A percentile compares a stretch with the other conserved stretches of the same genome.
Evolutionary conservation across 2,888 invertebrate species (phyloP).

Genomic region (Branchinecta sandiegonensis): DNA sequence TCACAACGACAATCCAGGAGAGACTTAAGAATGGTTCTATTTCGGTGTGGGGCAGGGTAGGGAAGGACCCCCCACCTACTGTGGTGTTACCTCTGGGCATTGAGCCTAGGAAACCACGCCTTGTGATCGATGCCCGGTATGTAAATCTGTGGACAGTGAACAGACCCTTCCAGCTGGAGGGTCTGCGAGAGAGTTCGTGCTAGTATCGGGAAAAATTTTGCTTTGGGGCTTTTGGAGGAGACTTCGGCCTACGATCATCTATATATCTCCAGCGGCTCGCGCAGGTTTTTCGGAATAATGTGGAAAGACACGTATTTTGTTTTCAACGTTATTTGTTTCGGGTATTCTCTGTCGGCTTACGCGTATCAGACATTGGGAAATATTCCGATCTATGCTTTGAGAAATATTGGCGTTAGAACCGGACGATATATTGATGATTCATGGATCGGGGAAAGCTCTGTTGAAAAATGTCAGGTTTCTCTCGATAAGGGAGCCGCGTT

Average conservation of each 20-base stretch:
- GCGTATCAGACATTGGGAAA: not conserved
- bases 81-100: too few species aligned
- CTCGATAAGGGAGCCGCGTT: not conserved
- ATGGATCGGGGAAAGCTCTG: not conserved
- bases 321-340: not conserved
- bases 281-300: not conserved
- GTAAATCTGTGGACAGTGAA: conserved; percentile 10
- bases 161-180: not conserved
- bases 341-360: not conserved
- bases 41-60: too few species aligned
- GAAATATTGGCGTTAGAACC: not conserved
- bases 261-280: not conserved
- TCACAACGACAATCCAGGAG: too few species aligned
- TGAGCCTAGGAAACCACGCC: too few species aligned
- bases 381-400: not conserved
- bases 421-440: not conserved
- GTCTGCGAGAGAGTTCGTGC: not conserved
- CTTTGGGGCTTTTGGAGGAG: not conserved
- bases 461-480: not conserved
- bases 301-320: not conserved
- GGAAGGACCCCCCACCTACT: too few species aligned
- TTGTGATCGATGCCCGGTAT: not conserved
- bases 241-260: not conserved
- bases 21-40: too few species aligned
- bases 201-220: too few species aligned